Evolutionary conservation across 2,888 invertebrate species (phyloP).

Genomic region (Sicus ferrugineus): DNA sequence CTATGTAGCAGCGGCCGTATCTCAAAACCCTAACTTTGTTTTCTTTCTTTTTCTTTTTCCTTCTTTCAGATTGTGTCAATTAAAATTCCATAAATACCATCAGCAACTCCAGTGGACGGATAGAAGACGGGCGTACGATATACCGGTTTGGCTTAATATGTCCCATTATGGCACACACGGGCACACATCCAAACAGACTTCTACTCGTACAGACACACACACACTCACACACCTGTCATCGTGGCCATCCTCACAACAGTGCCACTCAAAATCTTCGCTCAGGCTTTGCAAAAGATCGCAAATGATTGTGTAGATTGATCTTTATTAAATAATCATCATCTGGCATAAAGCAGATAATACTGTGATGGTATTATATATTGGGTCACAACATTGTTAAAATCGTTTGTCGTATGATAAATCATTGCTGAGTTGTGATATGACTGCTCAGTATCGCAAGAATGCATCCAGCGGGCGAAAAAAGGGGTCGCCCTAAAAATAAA

Average conservation of each 20-base stretch:
- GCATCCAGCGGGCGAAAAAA: conserved; percentile 67
- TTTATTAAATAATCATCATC: conserved; percentile 40
- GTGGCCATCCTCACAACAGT: too few relatives aligned
- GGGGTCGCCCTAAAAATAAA: conserved; percentile 65
- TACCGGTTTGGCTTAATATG: conserved; percentile 20
- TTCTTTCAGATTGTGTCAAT: conserved; percentile 35
- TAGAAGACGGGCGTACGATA: conserved; percentile 32
- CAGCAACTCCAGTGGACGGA: conserved; percentile 32
- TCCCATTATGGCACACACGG: conserved; percentile 35
- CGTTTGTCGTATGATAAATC: not conserved
- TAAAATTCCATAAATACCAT: conserved; percentile 31
- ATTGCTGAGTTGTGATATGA: conserved; percentile 61
- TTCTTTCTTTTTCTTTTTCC: conserved; percentile 24
- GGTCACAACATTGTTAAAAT: conserved; percentile 18
- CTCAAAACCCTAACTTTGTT: conserved; percentile 1
- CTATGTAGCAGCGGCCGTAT: not conserved
- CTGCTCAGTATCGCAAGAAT: conserved; percentile 63
- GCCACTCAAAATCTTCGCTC: conserved; percentile 7
- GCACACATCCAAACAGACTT: not conserved
- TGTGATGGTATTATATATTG: conserved; percentile 12
- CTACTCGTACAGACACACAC: not conserved
- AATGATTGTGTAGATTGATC: conserved; percentile 28
- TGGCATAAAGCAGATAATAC: conserved; percentile 31
- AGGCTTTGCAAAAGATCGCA: not conserved
- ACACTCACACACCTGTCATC: conserved; percentile 10